Conservation (phyloP, 35 echinoderm and acorn worm species). For the Apostichopus californicus region DNA sequence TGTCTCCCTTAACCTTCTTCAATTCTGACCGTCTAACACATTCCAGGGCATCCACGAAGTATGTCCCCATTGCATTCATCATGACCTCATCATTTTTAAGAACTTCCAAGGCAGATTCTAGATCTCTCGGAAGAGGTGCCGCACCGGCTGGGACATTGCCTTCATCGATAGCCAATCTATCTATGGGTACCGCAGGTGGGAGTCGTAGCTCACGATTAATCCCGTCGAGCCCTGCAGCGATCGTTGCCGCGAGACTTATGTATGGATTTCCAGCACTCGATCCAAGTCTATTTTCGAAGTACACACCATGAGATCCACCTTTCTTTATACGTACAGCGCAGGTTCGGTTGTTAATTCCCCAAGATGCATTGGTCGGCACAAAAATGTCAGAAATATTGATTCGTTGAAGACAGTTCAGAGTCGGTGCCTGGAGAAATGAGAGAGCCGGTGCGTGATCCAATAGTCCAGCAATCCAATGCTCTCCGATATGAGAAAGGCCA, state of each 20-base stretch:
- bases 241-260: conserved; percentile 53
- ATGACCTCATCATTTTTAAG: not conserved
- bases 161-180: not conserved
- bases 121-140: not conserved
- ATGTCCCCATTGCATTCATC: not conserved
- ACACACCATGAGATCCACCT: not conserved
- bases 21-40: not conserved
- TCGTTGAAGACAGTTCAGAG: conserved; percentile 47
- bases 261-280: conserved; percentile 52
- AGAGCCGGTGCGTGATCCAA: conserved; percentile 55
- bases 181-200: not conserved
- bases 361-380: conserved; percentile 45
- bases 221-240: conserved; percentile 61
- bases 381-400: not conserved
- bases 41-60: not conserved
- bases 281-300: conserved; percentile 50
- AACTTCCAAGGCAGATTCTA: not conserved
- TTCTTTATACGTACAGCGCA: conserved; percentile 49
- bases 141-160: not conserved
- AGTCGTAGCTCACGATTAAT: conserved; percentile 38
- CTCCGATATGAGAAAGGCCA: conserved; percentile 14
- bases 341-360: conserved; percentile 57
- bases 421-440: conserved; percentile 27
- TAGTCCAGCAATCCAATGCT: conserved; percentile 60
- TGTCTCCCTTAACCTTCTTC: not conserved